Base-by-base conservation (phyloP, 2,888 invertebrate genomes). In the Lasioglossum figueresi region DNA sequence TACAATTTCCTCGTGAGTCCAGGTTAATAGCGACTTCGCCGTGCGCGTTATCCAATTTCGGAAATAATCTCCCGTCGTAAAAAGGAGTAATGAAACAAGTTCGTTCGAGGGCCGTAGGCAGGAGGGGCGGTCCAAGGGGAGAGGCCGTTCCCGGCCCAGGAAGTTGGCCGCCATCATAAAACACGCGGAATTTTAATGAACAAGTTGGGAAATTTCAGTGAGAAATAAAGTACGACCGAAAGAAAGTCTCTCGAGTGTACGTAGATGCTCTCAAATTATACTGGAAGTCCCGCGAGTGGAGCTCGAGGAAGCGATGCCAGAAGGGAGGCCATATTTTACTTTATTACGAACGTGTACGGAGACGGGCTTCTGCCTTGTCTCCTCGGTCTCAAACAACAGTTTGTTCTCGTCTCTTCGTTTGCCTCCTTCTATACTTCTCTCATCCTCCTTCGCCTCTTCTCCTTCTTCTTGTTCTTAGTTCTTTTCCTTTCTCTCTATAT, bases 181-280 rank as follows among this genome's bases (percentile, higher is more conserved):
- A 73, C 80, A 79, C 87, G 80, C 73, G 80, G 86, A 80, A 83
- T 85, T 86, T 86, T 87, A 87, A 87, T 83, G 87, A 87, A 86
- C 82, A 83, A 87, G 87, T 87, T 86, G 83, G 73, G 80, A 80
- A 78, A 86, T 86, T 87, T 86, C 78, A 59, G 80, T 31, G 78
- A 70, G 78, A 52, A 82, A 85, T 82, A 85, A 85, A 85, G 77
- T 76, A 68, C 79, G 68, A n/a, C 68, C 66, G 82, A 80, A 82
- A 80, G 85, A 80, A 87, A 77, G 86, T 82, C 86, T 76, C 86
- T 75, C 59, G 77, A 77, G 82, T 66, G 74, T 79, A 79, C 76
- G 78, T 70, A 48, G 87, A 86, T 87, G 83, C 86, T 83, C 83
- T 86, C 78, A 87, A 87, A 87, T 86, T 85, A 85, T 85, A 82